A percentile compares a stretch with the other conserved stretches of the same genome.
phyloP scores from a whole-genome alignment of 2,797 vertebrate genomes.

The Nyctalus aviator region DNA sequence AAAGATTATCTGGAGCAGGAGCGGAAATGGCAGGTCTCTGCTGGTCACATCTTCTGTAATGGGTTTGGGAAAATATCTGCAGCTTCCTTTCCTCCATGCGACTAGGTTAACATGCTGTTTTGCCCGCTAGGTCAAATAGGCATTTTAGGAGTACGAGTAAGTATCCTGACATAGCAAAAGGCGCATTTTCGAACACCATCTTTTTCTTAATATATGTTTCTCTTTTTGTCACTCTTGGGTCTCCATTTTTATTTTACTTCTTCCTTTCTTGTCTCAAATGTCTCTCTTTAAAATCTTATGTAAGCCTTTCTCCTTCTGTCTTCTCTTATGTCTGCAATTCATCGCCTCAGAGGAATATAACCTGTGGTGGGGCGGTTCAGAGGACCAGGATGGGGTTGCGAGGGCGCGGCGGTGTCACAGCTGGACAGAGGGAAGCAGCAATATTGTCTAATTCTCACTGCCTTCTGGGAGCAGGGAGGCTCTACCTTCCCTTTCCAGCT shows the following conservation, averaged over 20 bases:
- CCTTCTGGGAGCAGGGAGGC: not conserved
- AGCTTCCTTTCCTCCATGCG: not conserved
- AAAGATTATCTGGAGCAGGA: not conserved
- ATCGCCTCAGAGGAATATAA: not conserved
- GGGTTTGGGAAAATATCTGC: not conserved
- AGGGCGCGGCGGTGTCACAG: not conserved
- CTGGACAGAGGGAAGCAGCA: not conserved
- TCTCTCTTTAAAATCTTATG: not conserved
- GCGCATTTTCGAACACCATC: not conserved
- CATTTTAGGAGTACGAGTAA: constrained; percentile 49
- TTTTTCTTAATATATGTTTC: constrained; percentile 21
- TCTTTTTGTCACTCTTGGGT: not conserved
- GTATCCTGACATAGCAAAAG: constrained; percentile 10
- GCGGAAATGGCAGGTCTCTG: not conserved
- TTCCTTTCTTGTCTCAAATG: not conserved
- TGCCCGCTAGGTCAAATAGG: not conserved
- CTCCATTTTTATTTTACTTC: constrained; percentile 49
- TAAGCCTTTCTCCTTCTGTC: not conserved
- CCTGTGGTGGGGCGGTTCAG: not conserved
- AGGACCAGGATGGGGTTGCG: not conserved
- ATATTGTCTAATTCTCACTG: not conserved
- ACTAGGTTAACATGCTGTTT: not conserved
- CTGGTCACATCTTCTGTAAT: not conserved
- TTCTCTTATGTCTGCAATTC: not conserved
- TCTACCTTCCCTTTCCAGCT: not conserved